phyloP scores from a whole-genome alignment of 2,113 vertebrate species.

The Corapipo altera region DNA sequence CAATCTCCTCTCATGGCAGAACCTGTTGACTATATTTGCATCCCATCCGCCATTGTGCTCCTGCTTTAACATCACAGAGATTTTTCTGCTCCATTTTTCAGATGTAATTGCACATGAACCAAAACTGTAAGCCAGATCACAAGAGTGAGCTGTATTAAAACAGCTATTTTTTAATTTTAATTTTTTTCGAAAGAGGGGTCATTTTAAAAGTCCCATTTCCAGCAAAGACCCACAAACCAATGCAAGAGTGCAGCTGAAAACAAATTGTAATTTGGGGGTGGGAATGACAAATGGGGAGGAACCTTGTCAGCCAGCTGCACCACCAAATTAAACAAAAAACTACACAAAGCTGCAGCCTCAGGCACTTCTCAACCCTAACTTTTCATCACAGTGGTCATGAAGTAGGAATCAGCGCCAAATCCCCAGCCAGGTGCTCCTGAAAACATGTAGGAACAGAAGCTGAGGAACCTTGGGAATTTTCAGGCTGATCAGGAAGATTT shows the following conservation, averaged over 20 bases:
- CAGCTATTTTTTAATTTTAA: neutral
- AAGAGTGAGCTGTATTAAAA: neutral
- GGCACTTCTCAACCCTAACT: neutral
- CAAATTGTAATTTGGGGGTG: neutral
- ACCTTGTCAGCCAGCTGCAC: neutral
- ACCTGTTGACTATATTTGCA: neutral
- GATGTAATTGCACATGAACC: neutral
- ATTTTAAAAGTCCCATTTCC: neutral
- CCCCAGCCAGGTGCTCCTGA: neutral
- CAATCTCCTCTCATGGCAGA: neutral
- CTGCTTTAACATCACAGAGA: neutral
- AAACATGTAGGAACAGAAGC: neutral
- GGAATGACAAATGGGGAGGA: neutral
- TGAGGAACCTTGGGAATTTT: neutral
- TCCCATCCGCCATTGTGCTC: neutral
- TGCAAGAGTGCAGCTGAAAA: neutral
- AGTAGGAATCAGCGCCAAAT: neutral
- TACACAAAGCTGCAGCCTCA: neutral
- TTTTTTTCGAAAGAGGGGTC: neutral
- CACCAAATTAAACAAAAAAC: constrained; percentile 1
- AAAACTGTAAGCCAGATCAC: neutral
- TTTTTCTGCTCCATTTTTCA: neutral
- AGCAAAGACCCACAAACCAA: neutral
- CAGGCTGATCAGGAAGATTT: neutral
- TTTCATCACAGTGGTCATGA: neutral